These are phyloP conservation scores for Nannoperca australis DNA, from an alignment of 2,797 vertebrate species.

Conservation along the genomic window DNA sequence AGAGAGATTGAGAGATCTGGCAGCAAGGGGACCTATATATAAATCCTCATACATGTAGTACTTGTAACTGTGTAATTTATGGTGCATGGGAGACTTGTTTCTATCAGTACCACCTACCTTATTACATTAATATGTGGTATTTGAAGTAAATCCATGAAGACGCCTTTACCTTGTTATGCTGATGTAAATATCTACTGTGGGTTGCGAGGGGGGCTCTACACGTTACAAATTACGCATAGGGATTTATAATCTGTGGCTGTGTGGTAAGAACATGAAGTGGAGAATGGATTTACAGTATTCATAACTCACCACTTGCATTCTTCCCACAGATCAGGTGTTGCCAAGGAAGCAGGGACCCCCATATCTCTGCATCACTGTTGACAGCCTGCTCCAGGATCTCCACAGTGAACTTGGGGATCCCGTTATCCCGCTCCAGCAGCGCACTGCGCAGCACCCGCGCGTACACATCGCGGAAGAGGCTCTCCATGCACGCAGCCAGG, in stretches of 20 bases:
- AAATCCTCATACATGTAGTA: neutral
- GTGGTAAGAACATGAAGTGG: neutral
- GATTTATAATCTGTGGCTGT: neutral
- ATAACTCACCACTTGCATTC: conserved; percentile 93
- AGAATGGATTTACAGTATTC: neutral
- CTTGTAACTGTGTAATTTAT: neutral
- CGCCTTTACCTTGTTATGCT: neutral
- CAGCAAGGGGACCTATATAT: neutral
- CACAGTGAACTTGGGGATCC: conserved; percentile 87
- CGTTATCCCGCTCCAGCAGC: conserved; percentile 86
- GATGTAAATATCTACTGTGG: neutral
- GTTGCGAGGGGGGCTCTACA: neutral
- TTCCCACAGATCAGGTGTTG: conserved; percentile 97
- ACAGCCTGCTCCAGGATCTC: conserved; percentile 93
- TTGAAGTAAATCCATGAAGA: neutral
- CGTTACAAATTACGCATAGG: conserved; percentile 8
- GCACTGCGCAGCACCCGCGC: conserved; percentile 81
- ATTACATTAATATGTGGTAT: neutral
- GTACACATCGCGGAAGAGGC: conserved; percentile 93
- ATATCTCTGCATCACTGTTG: conserved; percentile 93
- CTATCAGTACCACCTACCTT: neutral
- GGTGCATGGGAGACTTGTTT: conserved; percentile 3
- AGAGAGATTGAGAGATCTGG: neutral
- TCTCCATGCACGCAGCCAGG: conserved; percentile 94
- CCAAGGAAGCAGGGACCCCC: conserved; percentile 93